A percentile compares a stretch with the other conserved stretches of the same genome.
phyloP scores from a whole-genome alignment of 1,140 invertebrate species.

The Formica selysi region DNA sequence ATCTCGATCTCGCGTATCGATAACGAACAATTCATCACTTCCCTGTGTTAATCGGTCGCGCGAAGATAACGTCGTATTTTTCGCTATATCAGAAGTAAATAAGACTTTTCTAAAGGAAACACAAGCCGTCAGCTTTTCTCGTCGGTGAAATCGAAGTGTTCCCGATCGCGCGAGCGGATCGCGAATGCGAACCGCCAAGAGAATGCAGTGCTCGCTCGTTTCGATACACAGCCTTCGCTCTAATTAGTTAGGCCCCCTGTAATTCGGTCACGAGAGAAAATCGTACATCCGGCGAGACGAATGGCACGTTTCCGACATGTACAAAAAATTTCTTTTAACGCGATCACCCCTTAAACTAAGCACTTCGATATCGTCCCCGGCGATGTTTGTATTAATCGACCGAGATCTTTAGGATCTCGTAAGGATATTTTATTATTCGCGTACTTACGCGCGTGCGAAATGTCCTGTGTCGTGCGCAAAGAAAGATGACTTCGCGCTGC shows the following conservation, averaged over 20 bases:
- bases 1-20: not conserved
- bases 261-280: conserved; percentile 2
- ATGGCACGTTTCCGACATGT: not conserved
- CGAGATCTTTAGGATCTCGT: not conserved
- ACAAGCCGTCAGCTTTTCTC: not conserved
- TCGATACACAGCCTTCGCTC: conserved; percentile 26
- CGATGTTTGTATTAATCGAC: not conserved
- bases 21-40: conserved; percentile 13
- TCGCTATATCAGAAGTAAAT: not conserved
- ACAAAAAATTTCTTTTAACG: not conserved
- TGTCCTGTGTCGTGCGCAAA: not conserved
- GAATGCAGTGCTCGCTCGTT: conserved; percentile 3
- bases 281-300: not conserved
- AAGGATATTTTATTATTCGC: not conserved
- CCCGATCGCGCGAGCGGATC: conserved; percentile 60
- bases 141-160: conserved; percentile 55
- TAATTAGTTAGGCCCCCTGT: conserved; percentile 29
- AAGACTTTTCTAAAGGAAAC: not conserved
- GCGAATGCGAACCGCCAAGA: conserved; percentile 45
- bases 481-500: not conserved
- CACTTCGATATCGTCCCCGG: not conserved
- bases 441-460: conserved; percentile 27
- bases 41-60: too few species aligned
- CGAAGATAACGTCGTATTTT: not conserved
- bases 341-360: not conserved